phyloP scores from a whole-genome alignment of 2,797 vertebrate genomes.

The Manis pentadactyla region DNA sequence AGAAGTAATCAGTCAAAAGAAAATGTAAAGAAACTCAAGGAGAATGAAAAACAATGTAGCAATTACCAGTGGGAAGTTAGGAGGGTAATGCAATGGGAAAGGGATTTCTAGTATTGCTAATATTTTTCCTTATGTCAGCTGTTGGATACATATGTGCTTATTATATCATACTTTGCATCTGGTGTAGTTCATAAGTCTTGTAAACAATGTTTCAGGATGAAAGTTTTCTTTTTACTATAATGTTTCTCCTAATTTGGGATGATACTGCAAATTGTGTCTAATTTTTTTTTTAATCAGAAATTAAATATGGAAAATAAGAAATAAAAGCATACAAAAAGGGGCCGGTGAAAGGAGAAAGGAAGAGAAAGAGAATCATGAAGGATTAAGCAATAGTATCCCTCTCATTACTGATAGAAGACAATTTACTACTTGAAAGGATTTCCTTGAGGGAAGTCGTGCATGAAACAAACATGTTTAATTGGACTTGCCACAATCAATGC shows the following conservation, averaged over 20 bases:
- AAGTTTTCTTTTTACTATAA: not conserved
- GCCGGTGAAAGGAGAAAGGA: not conserved
- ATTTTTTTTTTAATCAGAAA: conserved; percentile 33
- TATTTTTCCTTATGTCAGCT: not conserved
- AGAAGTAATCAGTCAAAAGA: not conserved
- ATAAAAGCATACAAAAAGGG: not conserved
- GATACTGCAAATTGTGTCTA: not conserved
- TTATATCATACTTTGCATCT: not conserved
- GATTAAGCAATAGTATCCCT: conserved; percentile 7
- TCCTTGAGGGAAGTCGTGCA: conserved; percentile 74
- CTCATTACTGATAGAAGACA: conserved; percentile 71
- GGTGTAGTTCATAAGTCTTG: not conserved
- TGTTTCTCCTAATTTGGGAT: not conserved
- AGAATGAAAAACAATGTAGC: not conserved
- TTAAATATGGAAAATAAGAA: not conserved
- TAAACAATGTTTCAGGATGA: not conserved
- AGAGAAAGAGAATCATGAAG: not conserved
- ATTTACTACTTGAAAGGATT: conserved; percentile 77
- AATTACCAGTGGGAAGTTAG: not conserved
- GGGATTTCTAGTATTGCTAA: not conserved
- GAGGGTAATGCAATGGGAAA: not conserved
- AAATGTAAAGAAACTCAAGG: conserved; percentile 27
- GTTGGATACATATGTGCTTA: not conserved
- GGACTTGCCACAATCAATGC: conserved; percentile 74
- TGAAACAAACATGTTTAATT: conserved; percentile 78